phyloP scores from a whole-genome alignment of 2,797 vertebrate species.

The Dendrocincla tyrannina region DNA sequence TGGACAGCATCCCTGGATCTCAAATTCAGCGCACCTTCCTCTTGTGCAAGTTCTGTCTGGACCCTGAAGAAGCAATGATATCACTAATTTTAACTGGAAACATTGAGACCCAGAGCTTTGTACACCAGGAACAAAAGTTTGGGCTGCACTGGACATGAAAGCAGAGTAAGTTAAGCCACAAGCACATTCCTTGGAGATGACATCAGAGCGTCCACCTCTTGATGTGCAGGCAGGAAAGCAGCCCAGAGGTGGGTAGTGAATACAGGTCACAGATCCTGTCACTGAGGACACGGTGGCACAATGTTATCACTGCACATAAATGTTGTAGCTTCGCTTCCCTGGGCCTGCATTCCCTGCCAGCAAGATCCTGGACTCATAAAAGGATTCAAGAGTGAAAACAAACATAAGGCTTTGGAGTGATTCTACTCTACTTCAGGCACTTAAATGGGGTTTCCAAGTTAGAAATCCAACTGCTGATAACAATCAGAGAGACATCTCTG shows the following conservation, averaged over 20 bases:
- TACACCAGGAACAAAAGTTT: neutral
- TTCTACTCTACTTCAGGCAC: neutral
- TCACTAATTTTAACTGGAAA: neutral
- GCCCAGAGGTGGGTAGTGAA: neutral
- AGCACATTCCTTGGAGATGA: neutral
- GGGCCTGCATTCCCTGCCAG: neutral
- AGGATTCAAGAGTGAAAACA: neutral
- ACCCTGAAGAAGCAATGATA: neutral
- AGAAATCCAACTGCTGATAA: neutral
- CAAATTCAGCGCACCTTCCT: neutral
- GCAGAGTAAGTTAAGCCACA: neutral
- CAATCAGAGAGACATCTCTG: neutral
- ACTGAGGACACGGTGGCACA: neutral
- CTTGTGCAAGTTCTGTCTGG: neutral
- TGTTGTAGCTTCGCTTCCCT: neutral
- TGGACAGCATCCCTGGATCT: constrained; percentile 2
- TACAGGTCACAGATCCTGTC: neutral
- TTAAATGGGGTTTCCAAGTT: neutral
- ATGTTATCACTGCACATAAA: neutral
- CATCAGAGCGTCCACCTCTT: neutral
- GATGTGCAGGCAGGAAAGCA: neutral
- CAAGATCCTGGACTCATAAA: neutral
- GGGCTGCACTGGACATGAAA: neutral
- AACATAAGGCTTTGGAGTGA: neutral
- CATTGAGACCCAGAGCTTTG: neutral